Conservation (phyloP, 2,113 vertebrate species). For the Phalacrocorax brasilianus region DNA sequence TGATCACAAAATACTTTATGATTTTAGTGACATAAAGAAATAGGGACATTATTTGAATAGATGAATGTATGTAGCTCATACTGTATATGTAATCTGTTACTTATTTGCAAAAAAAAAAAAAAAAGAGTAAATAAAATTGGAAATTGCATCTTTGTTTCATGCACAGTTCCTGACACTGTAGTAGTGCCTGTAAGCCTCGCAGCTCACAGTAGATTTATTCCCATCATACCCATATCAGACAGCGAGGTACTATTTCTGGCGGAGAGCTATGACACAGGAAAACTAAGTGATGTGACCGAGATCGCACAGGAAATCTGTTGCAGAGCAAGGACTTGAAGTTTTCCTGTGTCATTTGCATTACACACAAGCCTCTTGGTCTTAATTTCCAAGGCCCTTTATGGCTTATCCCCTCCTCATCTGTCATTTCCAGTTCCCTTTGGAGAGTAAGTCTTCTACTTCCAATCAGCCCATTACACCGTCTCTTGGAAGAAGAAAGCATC, state of each 20-base stretch:
- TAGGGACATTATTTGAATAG: not conserved
- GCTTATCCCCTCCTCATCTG: not conserved
- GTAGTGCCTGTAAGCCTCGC: not conserved
- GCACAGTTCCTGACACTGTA: accelerated
- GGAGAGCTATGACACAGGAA: not conserved
- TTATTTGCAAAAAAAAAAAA: not conserved
- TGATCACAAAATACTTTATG: not conserved
- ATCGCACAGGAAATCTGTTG: not conserved
- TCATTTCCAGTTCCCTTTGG: constrained; percentile 22
- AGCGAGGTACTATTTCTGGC: not conserved
- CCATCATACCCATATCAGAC: not conserved
- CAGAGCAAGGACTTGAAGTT: not conserved
- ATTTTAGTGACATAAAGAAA: not conserved
- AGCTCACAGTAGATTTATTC: not conserved
- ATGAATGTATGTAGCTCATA: not conserved
- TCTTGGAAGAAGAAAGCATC: constrained; percentile 45
- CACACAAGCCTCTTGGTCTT: not conserved
- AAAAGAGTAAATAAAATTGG: not conserved
- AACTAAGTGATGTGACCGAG: not conserved
- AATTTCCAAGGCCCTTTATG: not conserved
- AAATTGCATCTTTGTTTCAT: not conserved
- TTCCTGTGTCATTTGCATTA: not conserved
- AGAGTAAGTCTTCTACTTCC: constrained; percentile 28
- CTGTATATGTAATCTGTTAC: not conserved
- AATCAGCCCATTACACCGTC: not conserved